phyloP scores from a whole-genome alignment of 2,797 vertebrate genomes.

The Philypnodon macrostomus region DNA sequence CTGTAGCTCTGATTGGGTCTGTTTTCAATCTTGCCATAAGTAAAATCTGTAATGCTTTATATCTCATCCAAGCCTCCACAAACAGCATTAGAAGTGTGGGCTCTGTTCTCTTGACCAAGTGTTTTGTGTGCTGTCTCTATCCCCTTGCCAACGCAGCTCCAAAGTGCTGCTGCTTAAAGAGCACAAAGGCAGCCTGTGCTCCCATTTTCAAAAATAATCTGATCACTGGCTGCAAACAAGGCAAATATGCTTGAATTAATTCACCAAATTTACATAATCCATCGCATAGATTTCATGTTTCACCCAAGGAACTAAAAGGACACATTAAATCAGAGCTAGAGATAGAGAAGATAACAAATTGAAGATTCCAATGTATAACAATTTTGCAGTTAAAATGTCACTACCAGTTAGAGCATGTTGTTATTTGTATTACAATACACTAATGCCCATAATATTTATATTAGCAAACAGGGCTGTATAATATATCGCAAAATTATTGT shows the following conservation, averaged over 20 bases:
- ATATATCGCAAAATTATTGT: no score
- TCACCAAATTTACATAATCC: background rate
- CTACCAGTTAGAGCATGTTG: no score
- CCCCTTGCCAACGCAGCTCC: slow-evolving; percentile 37
- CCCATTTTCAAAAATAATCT: slow-evolving; percentile 9
- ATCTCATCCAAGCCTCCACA: slow-evolving; percentile 54
- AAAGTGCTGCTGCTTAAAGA: slow-evolving; percentile 27
- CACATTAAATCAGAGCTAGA: background rate
- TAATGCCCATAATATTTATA: no score
- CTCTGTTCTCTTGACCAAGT: slow-evolving; percentile 47
- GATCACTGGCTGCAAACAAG: slow-evolving; percentile 15
- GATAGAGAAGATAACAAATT: background rate
- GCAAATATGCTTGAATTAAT: slow-evolving; percentile 3
- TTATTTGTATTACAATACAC: no score
- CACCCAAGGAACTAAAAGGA: background rate
- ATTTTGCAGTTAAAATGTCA: background rate
- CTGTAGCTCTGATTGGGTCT: slow-evolving; percentile 20
- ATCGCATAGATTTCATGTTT: background rate
- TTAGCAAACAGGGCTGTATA: no score
- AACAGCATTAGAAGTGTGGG: slow-evolving; percentile 44
- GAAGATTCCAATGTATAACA: no score
- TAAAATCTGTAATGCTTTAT: slow-evolving; percentile 72
- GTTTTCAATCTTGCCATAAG: slow-evolving; percentile 67
- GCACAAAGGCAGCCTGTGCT: slow-evolving; percentile 14
- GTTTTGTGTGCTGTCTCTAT: slow-evolving; percentile 37